Base-by-base conservation (phyloP, 2,113 vertebrate genomes). In the Meleagris gallopavo region DNA sequence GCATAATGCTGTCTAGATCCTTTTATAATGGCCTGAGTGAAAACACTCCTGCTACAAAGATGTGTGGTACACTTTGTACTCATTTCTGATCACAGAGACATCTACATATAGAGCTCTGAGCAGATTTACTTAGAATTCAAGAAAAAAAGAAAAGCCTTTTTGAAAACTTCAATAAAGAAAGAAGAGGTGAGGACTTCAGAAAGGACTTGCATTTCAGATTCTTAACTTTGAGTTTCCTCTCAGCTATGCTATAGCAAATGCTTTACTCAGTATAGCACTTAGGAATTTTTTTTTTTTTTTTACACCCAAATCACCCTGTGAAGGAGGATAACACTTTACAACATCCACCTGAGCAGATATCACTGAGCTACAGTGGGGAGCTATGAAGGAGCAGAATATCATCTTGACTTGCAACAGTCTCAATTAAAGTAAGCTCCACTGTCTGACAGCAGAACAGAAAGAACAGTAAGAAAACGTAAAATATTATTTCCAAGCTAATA, bases 41-140 rank as follows among this genome's bases (percentile, higher is more conserved):
- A 88, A 81, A 11, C 5, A 73, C n/a, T 72, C 16, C 29, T 70
- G 6, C 12, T 24, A 43, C 70, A 69, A 5, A 8, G 16, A 19
- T 1, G 3, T 4, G 2, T 6, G 2, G 19, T 46, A 52, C 4
- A 14, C 43, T 38, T 4, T 11, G 18, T 29, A 38, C 27, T 88
- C 6, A 67, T 55, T 91, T 77, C 85, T 91, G 29, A 77, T 83
- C 29, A 82, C 43, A 38, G 11, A 77, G 45, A 69, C n/a, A 50
- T 11, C 30, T 36, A 11, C 5, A 30, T 0, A 0, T 16, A 55
- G 6, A 34, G 7, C n/a, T 74, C 57, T 14, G 11, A 86, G 17
- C 34, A 45, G 11, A 7, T 15, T 57, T 94, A 55, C 45, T 75
- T 34, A 52, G 25, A 79, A 4, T 4, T 30, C 58, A 48, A 46